Base-by-base conservation (phyloP, 1,140 invertebrate genomes). In the Linepithema humile region DNA sequence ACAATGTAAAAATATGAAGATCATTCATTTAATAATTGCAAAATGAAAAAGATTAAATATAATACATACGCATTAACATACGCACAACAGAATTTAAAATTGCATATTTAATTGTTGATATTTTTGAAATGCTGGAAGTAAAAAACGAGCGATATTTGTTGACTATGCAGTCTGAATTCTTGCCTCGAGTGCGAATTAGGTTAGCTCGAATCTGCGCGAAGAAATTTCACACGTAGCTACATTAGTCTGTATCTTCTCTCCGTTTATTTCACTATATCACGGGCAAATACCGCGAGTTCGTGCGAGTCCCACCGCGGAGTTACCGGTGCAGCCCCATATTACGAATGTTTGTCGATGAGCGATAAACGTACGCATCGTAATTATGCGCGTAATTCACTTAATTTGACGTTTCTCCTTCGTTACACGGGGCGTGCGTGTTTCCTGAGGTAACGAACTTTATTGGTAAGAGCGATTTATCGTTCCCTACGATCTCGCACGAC, bases 301-400 rank as follows among this genome's bases (percentile, higher is more conserved):
- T 88, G 83, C 77, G 45, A 73, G 78, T 89, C 78, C 29, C 87
- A 88, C 74, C 67, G 65, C 64, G 10, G 43, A 38, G 67, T 73
- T 80, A 50, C 74, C 6, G 57, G 64, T 15, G 43, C 72, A 88
- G 85, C 82, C 80, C 70, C 64, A 48, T 74, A 90, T 90, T 90
- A 83, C 83, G 70, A 90, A 85, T 84, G 80, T 89, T 89, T 90
- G 84, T 88, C 88, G 88, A 91, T 90, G 84, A 64, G 55, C 89
- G 89, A 90, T 91, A 88, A 89, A 89, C 72, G 50, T 82, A 89
- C 87, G 82, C 86, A 84, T 83, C 85, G 82, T 80, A 91, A 90
- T 90, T 91, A 90, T 90, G 86, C 86, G 77, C 83, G 88, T 84
- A 89, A 89, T 91, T 88, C 88, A 88, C 88, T 91, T 89, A 91